phyloP scores from a whole-genome alignment of 2,888 invertebrate species.

The Halocaridina rubra region DNA sequence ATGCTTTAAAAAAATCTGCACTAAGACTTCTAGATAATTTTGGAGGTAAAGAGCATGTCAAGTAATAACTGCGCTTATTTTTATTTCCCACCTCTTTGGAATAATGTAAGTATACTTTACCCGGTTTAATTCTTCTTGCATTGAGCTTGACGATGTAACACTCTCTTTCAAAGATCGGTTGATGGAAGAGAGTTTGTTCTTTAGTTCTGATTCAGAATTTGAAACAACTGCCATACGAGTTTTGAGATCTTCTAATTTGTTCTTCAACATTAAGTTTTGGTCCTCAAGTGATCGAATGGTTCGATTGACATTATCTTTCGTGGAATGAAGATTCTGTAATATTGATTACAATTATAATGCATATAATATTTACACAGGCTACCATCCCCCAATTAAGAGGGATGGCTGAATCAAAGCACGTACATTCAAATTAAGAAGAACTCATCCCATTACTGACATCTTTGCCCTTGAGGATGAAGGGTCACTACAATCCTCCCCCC shows the following conservation, averaged over 20 bases:
- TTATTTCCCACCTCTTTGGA: too few relatives aligned
- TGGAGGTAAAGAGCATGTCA: too few relatives aligned
- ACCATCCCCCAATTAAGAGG: too few relatives aligned
- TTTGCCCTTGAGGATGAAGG: too few relatives aligned
- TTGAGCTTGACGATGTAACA: conserved; percentile 45
- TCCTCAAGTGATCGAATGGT: conserved; percentile 52
- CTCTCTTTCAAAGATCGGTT: conserved; percentile 60
- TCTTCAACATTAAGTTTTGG: conserved; percentile 46
- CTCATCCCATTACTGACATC: too few relatives aligned
- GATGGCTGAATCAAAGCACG: too few relatives aligned
- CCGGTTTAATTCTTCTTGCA: conserved; percentile 60
- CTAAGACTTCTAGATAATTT: too few relatives aligned
- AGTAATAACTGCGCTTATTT: too few relatives aligned
- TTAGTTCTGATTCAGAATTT: conserved; percentile 57
- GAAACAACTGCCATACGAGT: conserved; percentile 35
- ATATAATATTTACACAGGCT: neutral
- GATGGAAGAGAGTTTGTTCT: conserved; percentile 59
- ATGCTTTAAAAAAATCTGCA: too few relatives aligned
- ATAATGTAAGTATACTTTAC: conserved; percentile 38
- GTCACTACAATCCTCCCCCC: too few relatives aligned
- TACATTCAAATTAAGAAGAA: too few relatives aligned
- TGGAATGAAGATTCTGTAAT: conserved; percentile 24
- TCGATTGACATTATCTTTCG: conserved; percentile 28
- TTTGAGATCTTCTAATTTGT: conserved; percentile 56
- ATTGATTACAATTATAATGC: neutral